Percentiles rank a stretch among this genome's conserved stretches.
Evolutionary conservation across 37 sponge, comb jelly and placozoan species (phyloP).

Genomic region (Spongilla lacustris): DNA sequence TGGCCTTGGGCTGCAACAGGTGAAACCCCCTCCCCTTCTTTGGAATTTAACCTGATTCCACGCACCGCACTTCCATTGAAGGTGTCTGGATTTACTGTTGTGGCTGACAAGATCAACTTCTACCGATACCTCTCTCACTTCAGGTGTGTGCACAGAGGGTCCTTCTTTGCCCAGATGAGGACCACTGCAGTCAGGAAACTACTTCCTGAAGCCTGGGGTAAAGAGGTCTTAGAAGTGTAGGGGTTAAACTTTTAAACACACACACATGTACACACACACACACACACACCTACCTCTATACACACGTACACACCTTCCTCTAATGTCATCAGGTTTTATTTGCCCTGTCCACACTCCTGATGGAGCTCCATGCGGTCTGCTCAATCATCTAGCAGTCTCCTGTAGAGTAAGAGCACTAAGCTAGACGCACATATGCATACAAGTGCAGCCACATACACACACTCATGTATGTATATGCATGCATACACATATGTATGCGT

Average conservation of each 20-base stretch:
- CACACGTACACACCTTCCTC: too few species aligned
- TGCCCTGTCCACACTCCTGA: conserved; percentile 99
- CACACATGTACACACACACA: conserved; percentile 6
- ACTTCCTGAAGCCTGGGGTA: conserved; percentile 97
- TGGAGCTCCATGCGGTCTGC: conserved; percentile 96
- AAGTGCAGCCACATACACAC: too few species aligned
- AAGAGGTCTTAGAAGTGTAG: neutral
- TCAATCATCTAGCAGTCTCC: conserved; percentile 90
- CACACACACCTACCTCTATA: conserved; percentile 25
- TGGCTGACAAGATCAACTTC: conserved; percentile 97
- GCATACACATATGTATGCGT: too few species aligned
- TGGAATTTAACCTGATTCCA: too few species aligned
- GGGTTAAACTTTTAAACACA: neutral
- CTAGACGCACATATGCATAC: too few species aligned
- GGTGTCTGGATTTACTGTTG: conserved; percentile 88
- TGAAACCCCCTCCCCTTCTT: too few species aligned
- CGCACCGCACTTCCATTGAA: too few species aligned
- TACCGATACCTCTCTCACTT: conserved; percentile 96
- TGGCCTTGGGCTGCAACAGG: conserved; percentile 91
- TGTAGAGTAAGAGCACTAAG: conserved; percentile 71
- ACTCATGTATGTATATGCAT: too few species aligned
- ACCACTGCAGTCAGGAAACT: conserved; percentile 95
- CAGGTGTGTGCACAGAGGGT: conserved; percentile 94
- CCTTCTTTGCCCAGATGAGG: conserved; percentile 94
- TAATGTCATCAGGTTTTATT: conserved; percentile 90